Base-by-base conservation (phyloP, 92 coral and sea anemone species). In the Phymanthus crucifer region DNA sequence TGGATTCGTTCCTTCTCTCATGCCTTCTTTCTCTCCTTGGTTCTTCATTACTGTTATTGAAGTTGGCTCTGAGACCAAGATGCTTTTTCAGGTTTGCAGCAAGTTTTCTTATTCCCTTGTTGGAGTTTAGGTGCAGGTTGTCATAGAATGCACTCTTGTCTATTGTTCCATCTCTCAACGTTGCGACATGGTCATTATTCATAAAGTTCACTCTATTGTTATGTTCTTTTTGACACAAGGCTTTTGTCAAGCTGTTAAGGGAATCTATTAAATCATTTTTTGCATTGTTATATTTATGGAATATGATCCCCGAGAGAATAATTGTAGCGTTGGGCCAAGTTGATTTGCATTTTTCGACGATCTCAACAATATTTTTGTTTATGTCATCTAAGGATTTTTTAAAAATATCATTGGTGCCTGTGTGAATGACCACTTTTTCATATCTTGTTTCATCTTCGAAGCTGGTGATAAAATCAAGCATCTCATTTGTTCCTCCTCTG, bases 321-420 rank as follows among this genome's bases (percentile, higher is more conserved):
- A 72, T 72, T 17, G 3, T 21, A 17, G 76, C 76, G 40, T 36
- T 18, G 19, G 48, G 50, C 76, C 76, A 72, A 4, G 14, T 72
- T 13, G 47, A 72, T 17, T 31, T 21, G 65, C 77, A 73, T 45
- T n/a, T n/a, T 7, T 73, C 5, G 9, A 18, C 32, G 13, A 72
- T 72, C 10, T 40, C 54, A 14, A 14, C n/a, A 72, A 72, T 37
- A 32, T 72, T 72, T 72, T 72, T 37, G 17, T 72, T 72, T 72
- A 72, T 72, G 1, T 72, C 76, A 18, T 72, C 76, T 8, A 36
- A 1, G 4, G 50, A 37, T 72, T 17, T 13, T 33, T 37, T 37
- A 38, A 17, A 72, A n/a, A 72, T 72, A 32, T 72, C 76, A 72
- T 72, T 72, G 4, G 76, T 72, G n/a, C 76, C 76, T 33, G 75